A percentile compares a stretch with the other conserved stretches of the same genome.
phyloP scores from a whole-genome alignment of 2,888 invertebrate species.

The Sesia bembeciformis region DNA sequence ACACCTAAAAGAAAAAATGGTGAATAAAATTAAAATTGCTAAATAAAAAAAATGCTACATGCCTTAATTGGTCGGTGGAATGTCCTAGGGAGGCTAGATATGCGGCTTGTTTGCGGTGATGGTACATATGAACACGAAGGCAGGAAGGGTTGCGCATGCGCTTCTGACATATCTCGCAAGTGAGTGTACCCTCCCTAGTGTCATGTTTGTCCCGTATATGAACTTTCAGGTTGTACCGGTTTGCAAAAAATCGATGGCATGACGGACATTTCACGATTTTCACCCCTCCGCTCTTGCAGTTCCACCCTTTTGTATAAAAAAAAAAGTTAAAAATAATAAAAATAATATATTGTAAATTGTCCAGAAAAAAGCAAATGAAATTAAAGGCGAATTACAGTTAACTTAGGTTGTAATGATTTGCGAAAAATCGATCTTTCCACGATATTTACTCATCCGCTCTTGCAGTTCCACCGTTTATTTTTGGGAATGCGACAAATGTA shows the following conservation, averaged over 20 bases:
- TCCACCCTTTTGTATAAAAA: slow-evolving; percentile 37
- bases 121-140: slow-evolving; percentile 78
- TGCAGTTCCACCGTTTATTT: too few relatives aligned
- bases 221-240: slow-evolving; percentile 81
- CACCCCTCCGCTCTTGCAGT: slow-evolving; percentile 70
- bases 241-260: slow-evolving; percentile 77
- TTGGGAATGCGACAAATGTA: too few relatives aligned
- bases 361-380: not conserved
- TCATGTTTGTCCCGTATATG: slow-evolving; percentile 83
- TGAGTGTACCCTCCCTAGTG: slow-evolving; percentile 77
- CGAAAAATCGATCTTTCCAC: too few relatives aligned
- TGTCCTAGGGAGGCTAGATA: slow-evolving; percentile 51
- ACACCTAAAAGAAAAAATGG: not conserved
- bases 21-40: not conserved
- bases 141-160: slow-evolving; percentile 78
- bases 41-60: slow-evolving; percentile 23
- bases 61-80: slow-evolving; percentile 42
- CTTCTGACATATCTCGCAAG: slow-evolving; percentile 81
- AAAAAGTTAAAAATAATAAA: slow-evolving; percentile 3
- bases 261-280: slow-evolving; percentile 77
- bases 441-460: too few relatives aligned
- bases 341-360: not conserved
- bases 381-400: too few relatives aligned
- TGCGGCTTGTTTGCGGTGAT: slow-evolving; percentile 76
- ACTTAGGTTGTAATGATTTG: too few relatives aligned